Evolutionary conservation across 2,113 vertebrate genomes (phyloP), one percentile per base, ranked within the genome.

Genomic region (Ceyx margarethae): DNA sequence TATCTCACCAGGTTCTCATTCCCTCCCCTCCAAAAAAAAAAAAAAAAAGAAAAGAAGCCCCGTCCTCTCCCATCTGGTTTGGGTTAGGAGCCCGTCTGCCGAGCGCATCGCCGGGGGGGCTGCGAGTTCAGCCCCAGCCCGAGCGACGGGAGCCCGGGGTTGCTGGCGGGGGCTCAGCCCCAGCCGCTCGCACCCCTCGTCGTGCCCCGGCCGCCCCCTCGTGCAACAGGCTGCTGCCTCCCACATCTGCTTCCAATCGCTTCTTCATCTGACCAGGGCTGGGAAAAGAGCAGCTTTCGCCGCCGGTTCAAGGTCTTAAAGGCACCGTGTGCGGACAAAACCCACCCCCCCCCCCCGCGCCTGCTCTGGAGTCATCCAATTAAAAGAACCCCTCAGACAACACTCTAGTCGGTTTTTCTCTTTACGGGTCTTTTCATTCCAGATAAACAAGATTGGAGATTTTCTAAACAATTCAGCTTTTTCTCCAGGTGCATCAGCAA

Each of bases 231-330:
- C 89, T 8, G 66, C 90, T 57, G 82, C 81, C 85, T 85, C 85
- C 64, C 31, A 76, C 97, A 96, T 95, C 97, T 94, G 97, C 84
- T 95, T 96, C 94, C 93, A 96, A 94, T 96, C 37, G 8, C 73
- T 67, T 72, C 94, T 71, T 95, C 96, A 26, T 80, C 93, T 87
- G 90, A 91, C 95, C 94, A 76, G 71, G 5, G 45, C 84, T 87
- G 96, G 96, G 93, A 96, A 96, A 93, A 74, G 28, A 68, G 79
- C 15, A 78, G 51, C 11, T 60, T 84, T 65, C 4, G 22, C 53
- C 84, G 69, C 17, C 19, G 16, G n/a, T 58, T 86, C 3, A 0
- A 69, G 94, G 56, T 89, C 90, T 96, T 94, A 96, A 97, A 97
- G 92, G 83, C 81, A 94, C 87, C 68, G 29, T 33, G 62, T 64